Base-by-base conservation (phyloP, 2,888 invertebrate species). In the Parelbella ahira region DNA sequence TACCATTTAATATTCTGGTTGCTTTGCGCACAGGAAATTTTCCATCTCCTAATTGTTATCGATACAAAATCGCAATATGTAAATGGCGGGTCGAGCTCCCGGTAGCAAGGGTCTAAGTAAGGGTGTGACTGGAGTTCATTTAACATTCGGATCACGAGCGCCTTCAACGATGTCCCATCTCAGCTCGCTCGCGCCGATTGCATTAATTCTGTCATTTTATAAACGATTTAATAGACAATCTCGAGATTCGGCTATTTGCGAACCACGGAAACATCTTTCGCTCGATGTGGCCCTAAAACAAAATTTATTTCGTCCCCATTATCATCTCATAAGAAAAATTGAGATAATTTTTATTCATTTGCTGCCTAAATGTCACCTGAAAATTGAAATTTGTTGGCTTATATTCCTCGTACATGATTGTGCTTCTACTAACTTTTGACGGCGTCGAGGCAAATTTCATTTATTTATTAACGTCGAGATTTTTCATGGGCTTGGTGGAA, bases 141-240 rank as follows among this genome's bases (percentile, higher is more conserved):
- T 70, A 62, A 70, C 76, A 86, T 86, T 80, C 87, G 63, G 59
- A 67, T 71, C 87, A 86, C 86, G 86, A 75, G 61, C 75, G 68
- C 65, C 65, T 66, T 71, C 68, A 81, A 83, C 82, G 81, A 78
- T 78, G 87, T 78, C 79, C 81, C 83, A 79, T 83, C 77, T 76
- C 79, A 65, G 74, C 73, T 74, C 73, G 63, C 81, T 79, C 65
- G 63, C 73, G 68, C 74, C 79, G 79, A 84, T 83, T 81, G 81
- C 84, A 83, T 86, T 87, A 84, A 83, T 84, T 84, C 79, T 70
- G 70, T 79, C 79, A 77, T 83, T 84, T 84, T 81, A 79, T 80
- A 79, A 84, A 76, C 81, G 79, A 79, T 83, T 83, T 84, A 81
- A 83, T 80, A 75, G 76, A 78, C 77, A 77, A 76, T 79, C 68